Evolutionary conservation across 2,888 invertebrate genomes (phyloP), one percentile per base, ranked within the genome.

Genomic region (Pterostichus niger): DNA sequence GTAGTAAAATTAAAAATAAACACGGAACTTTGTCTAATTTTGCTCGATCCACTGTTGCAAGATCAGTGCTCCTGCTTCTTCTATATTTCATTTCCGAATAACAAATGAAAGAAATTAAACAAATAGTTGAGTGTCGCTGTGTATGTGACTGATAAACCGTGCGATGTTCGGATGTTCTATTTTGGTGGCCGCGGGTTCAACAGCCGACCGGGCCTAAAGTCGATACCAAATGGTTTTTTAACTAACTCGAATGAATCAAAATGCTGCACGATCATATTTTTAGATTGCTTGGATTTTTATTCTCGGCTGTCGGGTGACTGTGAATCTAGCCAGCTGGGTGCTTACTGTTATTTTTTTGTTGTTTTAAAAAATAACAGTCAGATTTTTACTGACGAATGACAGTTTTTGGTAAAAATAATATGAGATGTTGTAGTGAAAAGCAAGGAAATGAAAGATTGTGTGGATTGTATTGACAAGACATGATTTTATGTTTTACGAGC

Each of bases 161-260:
- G 79, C 46, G 79, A 64, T 31, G 49, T 49, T 49, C 49, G 11
- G 75, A 33, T 40, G 52, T 79, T 79, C 79, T 79, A 79, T 79
- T 79, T 79, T 64, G 15, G 79, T 49, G 64, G 33, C 24, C 46
- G 33, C 17, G 35, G 49, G 78, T 79, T 79, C 79, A 79, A 68
- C 79, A 79, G 64, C 79, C 79, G 44, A 40, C 46, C 54, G 76
- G 54, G 35, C 56, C 56, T 56, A 35, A 64, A 61, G 79, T 79
- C 79, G 64, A 79, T 79, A 79, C 54, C 54, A 33, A 54, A 54
- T 61, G 79, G 79, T 64, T 64, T 64, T 79, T 79, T 79, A 52
- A 79, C 79, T 79, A 76, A 76, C 76, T 54, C 71, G 71, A 40
- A 78, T 78, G 78, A 78, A 78, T 81, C 81, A 81, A 81, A 81